These are phyloP conservation scores for Takifugu ocellatus DNA, from an alignment of 2,797 vertebrate genomes.

Conservation along the genomic window DNA sequence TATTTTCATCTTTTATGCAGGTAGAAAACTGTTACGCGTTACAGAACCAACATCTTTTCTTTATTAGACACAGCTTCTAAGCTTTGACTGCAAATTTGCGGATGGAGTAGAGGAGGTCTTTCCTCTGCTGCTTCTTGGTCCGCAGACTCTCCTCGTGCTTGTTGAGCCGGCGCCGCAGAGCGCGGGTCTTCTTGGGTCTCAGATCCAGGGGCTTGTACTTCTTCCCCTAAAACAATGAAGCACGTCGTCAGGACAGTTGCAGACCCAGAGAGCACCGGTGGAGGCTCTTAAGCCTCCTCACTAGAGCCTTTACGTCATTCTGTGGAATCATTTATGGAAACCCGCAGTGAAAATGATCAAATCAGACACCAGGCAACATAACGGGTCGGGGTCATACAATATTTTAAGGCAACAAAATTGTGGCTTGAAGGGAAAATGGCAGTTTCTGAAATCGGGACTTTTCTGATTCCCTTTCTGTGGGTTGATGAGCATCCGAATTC, in stretches of 20 bases:
- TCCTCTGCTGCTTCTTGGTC: conserved; percentile 94
- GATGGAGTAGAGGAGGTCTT: conserved; percentile 86
- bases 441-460: conserved; percentile 34
- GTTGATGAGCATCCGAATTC: too few relatives aligned
- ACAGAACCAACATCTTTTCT: conserved; percentile 30
- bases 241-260: neutral
- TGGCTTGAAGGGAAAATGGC: neutral
- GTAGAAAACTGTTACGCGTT: too few relatives aligned
- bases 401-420: too few relatives aligned
- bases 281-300: neutral
- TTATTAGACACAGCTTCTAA: conserved; percentile 68
- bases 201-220: conserved; percentile 98
- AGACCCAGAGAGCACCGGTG: too few relatives aligned
- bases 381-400: conserved; percentile 8
- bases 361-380: conserved; percentile 67
- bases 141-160: conserved; percentile 90
- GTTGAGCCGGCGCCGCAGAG: conserved; percentile 89
- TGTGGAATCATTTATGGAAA: neutral
- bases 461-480: too few relatives aligned
- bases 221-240: conserved; percentile 80
- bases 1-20: too few relatives aligned
- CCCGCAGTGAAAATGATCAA: too few relatives aligned
- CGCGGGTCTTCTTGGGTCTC: conserved; percentile 97
- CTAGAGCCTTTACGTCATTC: neutral
- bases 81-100: conserved; percentile 97